Conservation (phyloP, 2,797 vertebrate genomes). For the Acanthopagrus latus region DNA sequence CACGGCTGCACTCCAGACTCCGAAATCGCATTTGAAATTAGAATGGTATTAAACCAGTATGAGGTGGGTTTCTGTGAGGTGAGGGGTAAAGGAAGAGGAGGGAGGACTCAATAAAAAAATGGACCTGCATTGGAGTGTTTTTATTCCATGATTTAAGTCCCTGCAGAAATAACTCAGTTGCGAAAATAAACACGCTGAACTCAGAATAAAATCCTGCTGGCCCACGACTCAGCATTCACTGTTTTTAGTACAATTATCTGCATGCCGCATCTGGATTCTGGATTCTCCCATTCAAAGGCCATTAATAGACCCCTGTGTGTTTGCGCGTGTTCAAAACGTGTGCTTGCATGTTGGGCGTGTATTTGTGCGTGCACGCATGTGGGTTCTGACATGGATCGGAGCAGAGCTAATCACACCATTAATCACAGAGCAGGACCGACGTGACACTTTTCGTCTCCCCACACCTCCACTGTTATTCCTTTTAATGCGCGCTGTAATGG, state of each 20-base stretch:
- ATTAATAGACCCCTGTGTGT: conserved; percentile 81
- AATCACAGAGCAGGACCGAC: conserved; percentile 77
- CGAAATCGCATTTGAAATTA: conserved; percentile 59
- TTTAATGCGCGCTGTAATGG: conserved; percentile 75
- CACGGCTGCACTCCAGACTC: conserved; percentile 37
- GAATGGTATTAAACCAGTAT: conserved; percentile 44
- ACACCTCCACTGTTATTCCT: conserved; percentile 83
- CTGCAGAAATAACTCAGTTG: conserved; percentile 80
- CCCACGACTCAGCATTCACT: conserved; percentile 69
- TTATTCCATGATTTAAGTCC: conserved; percentile 82
- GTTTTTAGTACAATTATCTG: conserved; percentile 86
- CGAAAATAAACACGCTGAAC: conserved; percentile 80
- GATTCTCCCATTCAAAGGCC: conserved; percentile 80
- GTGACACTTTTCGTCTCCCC: conserved; percentile 79
- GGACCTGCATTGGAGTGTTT: conserved; percentile 73
- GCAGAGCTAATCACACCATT: conserved; percentile 83
- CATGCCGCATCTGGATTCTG: conserved; percentile 80
- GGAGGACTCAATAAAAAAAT: conserved; percentile 73
- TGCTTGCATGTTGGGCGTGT: conserved; percentile 45
- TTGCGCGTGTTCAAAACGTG: conserved; percentile 43
- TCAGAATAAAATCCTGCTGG: conserved; percentile 73
- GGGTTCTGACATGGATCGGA: conserved; percentile 78
- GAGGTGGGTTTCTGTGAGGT: conserved; percentile 67
- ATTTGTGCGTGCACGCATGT: conserved; percentile 57
- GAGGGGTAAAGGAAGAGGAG: conserved; percentile 45